Evolutionary conservation across 2,888 invertebrate species (phyloP), one percentile per base, ranked within the genome.

Genomic region (Lydus trimaculatus): DNA sequence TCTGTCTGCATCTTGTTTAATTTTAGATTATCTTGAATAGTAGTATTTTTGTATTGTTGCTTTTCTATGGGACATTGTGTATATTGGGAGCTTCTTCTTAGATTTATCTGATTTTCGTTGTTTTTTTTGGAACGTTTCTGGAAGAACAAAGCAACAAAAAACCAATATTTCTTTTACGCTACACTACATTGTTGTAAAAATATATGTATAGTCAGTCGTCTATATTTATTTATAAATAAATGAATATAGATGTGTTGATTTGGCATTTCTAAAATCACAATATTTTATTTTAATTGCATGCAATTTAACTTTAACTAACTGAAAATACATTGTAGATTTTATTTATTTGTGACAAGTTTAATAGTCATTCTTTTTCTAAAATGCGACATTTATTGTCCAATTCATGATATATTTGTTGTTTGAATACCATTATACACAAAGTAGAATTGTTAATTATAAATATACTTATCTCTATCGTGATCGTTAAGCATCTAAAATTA

Each of bases 201-300:
- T 58, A 58, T 58, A 58, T 23, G 7, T 13, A 11, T 33, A 9
- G 33, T 9, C 8, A 11, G 36, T 36, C 36, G 36, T 36, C 36
- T 58, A 58, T 58, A 58, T 58, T n/a, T 58, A 58, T 59, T 31
- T 59, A 59, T 31, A 7, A 31, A 28, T 25, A 58, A 28, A 11
- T 23, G n/a, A n/a, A n/a, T n/a, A n/a, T n/a, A n/a, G n/a, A n/a
- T n/a, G n/a, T n/a, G n/a, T n/a, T n/a, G n/a, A 25, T 23, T 43
- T 25, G 43, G 61, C 25, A 39, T 39, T 61, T 43, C 39, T 28
- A 36, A 43, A 61, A 61, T 25, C 39, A 15, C 36, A 63, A 63
- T 58, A 63, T 25, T 56, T 15, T 48, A 58, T 64, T 31, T 36
- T 56, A 48, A 48, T 20, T 48, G 48, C 48, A n/a, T n/a, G n/a